Evolutionary conservation across 1,140 invertebrate genomes (phyloP), one percentile per base, ranked within the genome.

Genomic region (Cotesia chilonis): DNA sequence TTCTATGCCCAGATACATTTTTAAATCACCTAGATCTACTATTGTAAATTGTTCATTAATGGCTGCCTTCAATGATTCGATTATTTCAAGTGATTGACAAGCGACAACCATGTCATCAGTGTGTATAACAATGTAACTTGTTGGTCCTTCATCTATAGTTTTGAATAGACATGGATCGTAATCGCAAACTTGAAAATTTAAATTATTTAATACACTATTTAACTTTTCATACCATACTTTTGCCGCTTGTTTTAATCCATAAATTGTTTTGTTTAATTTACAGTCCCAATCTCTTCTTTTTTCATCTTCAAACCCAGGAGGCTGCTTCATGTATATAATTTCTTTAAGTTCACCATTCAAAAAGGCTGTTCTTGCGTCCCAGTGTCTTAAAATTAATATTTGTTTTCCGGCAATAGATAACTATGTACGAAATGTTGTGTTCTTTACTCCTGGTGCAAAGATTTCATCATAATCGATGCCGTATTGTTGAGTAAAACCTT

Each of bases 301-400:
- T 71, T 71, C 72, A 14, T 36, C 20, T 64, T 70, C 51, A 54
- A 74, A 69, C 10, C 69, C 77, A n/a, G 76, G 55, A 4, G 83
- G 82, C 74, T 78, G 78, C 41, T 75, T 74, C 79, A 81, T 80
- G 70, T 78, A 85, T n/a, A 85, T 75, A 67, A 72, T 76, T 77
- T 85, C 80, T 28, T 79, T 65, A 57, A 87, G 71, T 14, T 72
- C 65, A 10, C 79, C 79, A 74, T 84, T 78, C 14, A 84, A 74
- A 73, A 82, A 87, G 17, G 83, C 85, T n/a, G 83, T 86, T 17
- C 70, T 77, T 36, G 84, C 80, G 77, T 85, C 83, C 47, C 83
- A 73, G 74, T 83, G 79, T 12, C 0, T 70, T 17, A 17, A 36
- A 37, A 51, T n/a, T 37, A 64, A 57, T 35, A 47, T 64, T 35